These are phyloP conservation scores for Xestoiulus laeticollis DNA, from an alignment of 2,888 invertebrate genomes.

Conservation along the genomic window DNA sequence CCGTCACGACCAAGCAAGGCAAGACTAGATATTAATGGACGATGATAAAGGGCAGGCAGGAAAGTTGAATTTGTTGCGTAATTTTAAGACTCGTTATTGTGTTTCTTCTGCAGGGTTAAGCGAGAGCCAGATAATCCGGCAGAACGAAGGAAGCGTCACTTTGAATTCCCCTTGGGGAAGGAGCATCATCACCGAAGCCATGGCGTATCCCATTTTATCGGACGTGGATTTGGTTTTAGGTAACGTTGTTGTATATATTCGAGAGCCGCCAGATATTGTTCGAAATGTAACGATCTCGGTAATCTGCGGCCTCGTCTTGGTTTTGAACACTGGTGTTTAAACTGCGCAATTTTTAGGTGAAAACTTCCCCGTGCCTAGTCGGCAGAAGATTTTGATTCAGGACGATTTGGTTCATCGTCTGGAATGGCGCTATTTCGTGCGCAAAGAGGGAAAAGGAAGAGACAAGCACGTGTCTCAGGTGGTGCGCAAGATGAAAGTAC, in stretches of 20 bases:
- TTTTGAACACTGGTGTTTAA: too few relatives aligned
- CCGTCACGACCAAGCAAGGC: conserved; percentile 80
- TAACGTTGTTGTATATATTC: background rate
- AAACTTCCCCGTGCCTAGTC: conserved; percentile 90
- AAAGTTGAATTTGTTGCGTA: too few relatives aligned
- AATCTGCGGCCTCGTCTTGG: too few relatives aligned
- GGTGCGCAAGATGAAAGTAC: conserved; percentile 55
- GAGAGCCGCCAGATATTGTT: too few relatives aligned
- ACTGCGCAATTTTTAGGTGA: conserved; percentile 73
- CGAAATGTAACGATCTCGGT: too few relatives aligned
- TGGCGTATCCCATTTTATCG: conserved; percentile 88
- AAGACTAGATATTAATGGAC: conserved; percentile 53
- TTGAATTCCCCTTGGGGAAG: conserved; percentile 87
- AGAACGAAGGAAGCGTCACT: conserved; percentile 80
- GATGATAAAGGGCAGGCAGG: background rate
- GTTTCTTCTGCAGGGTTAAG: conserved; percentile 56
- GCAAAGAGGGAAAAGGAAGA: conserved; percentile 74
- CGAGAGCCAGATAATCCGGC: conserved; percentile 57
- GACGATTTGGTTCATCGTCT: conserved; percentile 91
- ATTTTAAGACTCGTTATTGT: too few relatives aligned
- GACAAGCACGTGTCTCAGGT: conserved; percentile 56
- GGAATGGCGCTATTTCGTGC: conserved; percentile 93
- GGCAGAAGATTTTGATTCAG: conserved; percentile 87
- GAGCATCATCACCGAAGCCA: conserved; percentile 86
- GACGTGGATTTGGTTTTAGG: conserved; percentile 85